Conservation (phyloP, 1,140 invertebrate genomes). For the Drosophila novamexicana region DNA sequence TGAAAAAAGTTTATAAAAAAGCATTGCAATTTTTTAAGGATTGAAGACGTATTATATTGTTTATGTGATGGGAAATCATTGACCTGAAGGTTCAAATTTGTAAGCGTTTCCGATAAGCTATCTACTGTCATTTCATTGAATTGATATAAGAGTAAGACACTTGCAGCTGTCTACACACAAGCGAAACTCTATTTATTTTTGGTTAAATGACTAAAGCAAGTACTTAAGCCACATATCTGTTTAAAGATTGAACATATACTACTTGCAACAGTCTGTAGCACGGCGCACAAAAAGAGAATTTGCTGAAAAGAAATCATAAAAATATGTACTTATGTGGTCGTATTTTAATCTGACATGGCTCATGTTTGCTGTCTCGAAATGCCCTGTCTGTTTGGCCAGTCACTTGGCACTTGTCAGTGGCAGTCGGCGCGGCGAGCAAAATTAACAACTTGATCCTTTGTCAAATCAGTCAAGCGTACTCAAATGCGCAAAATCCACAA, state of each 20-base stretch:
- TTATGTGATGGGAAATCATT: too few species aligned
- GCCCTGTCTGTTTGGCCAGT: conserved; percentile 26
- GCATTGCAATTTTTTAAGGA: too few species aligned
- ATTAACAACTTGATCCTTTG: conserved; percentile 77
- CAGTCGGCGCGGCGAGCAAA: conserved; percentile 44
- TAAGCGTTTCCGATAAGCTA: too few species aligned
- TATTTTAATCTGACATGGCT: conserved; percentile 21
- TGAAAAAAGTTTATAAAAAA: too few species aligned
- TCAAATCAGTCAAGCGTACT: conserved; percentile 74
- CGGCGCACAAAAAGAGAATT: neutral
- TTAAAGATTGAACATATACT: neutral
- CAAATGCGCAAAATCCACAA: conserved; percentile 55
- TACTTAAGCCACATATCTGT: neutral
- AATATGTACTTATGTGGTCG: neutral
- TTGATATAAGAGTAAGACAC: neutral
- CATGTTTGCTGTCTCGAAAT: conserved; percentile 33
- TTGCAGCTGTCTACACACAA: neutral
- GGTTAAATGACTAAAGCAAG: too few species aligned
- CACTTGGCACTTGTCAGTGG: conserved; percentile 41
- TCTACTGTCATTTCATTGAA: too few species aligned
- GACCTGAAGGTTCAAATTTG: too few species aligned
- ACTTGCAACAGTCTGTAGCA: neutral
- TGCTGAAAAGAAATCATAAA: neutral
- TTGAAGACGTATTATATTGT: too few species aligned
- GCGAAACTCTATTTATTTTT: too few species aligned